Evolutionary conservation across 1,140 invertebrate genomes (phyloP), one percentile per base, ranked within the genome.

Genomic region (Dendrolimus kikuchii): DNA sequence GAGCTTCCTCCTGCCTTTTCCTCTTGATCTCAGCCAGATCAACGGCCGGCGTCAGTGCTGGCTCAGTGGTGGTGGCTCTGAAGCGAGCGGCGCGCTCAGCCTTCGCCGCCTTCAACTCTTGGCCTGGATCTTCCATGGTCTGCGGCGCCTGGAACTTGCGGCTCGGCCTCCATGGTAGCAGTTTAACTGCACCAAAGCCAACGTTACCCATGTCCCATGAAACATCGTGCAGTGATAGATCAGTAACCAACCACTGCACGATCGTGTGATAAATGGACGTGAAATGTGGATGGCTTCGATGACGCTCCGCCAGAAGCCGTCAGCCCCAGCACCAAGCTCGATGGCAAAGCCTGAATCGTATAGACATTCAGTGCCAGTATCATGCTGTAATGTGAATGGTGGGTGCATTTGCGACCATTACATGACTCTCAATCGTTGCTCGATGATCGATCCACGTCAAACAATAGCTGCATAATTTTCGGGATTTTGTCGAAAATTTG

Each of bases 81-180:
- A 90, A 89, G 49, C 86, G 86, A n/a, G 84, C 88, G 45, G 80
- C 70, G 7, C 89, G 80, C 9, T 90, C 83, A 49, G 87, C 84
- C 73, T 90, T 88, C 55, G 88, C 78, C 63, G 90, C 87, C 62
- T 90, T 89, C 66, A 89, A 72, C 67, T 90, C 89, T 63, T 88
- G 74, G 6, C 74, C 72, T 0, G 86, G 88, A 62, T 89, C 89
- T 65, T 90, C 90, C 86, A 88, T 88, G 49, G 77, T 76, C 69
- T 81, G 79, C 41, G 88, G 88, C 48, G 88, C 80, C 75, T 89
- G 89, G 82, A 92, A 92, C 73, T 89, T 90, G 63, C 91, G 87
- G 62, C 90, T 89, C 68, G 91, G 90, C 62, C 91, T 89, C 66
- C 88, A 86, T 47, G 91, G 90, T 48, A 91, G 88, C 79, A 92